A percentile compares a stretch with the other conserved stretches of the same genome.
Conservation (phyloP, 1,140 invertebrate species). For the Paracyclopina nana region DNA sequence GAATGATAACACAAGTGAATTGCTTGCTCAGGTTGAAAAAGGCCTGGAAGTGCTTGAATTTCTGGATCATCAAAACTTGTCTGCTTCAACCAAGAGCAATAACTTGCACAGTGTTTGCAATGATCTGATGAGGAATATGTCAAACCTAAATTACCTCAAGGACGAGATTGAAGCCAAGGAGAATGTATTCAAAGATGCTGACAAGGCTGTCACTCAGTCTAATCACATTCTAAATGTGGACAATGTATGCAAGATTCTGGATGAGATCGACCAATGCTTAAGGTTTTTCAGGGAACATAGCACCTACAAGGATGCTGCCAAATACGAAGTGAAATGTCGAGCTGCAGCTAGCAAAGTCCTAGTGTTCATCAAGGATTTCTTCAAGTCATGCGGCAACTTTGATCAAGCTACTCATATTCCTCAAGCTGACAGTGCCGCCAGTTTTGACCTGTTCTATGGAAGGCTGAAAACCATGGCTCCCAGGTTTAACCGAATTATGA, state of each 20-base stretch:
- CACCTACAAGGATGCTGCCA: too few species aligned
- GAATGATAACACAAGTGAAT: not conserved
- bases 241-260: slow-evolving; percentile 64
- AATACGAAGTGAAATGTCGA: too few species aligned
- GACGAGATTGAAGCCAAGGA: too few species aligned
- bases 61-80: not conserved
- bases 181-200: too few species aligned
- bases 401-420: too few species aligned
- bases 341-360: too few species aligned
- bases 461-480: slow-evolving; percentile 50
- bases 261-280: slow-evolving; percentile 59
- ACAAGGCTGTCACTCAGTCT: slow-evolving; percentile 51
- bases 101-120: slow-evolving; percentile 72
- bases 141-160: too few species aligned
- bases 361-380: too few species aligned
- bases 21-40: not conserved
- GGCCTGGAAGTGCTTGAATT: not conserved
- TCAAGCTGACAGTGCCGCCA: too few species aligned
- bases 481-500: slow-evolving; percentile 50
- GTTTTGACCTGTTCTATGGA: not conserved
- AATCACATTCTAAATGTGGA: slow-evolving; percentile 56
- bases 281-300: slow-evolving; percentile 46
- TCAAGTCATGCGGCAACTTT: too few species aligned
- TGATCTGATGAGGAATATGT: slow-evolving; percentile 62
- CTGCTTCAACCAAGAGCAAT: slow-evolving; percentile 68